These are phyloP conservation scores for Uria aalge DNA, from an alignment of 2,113 vertebrate genomes.

Conservation along the genomic window DNA sequence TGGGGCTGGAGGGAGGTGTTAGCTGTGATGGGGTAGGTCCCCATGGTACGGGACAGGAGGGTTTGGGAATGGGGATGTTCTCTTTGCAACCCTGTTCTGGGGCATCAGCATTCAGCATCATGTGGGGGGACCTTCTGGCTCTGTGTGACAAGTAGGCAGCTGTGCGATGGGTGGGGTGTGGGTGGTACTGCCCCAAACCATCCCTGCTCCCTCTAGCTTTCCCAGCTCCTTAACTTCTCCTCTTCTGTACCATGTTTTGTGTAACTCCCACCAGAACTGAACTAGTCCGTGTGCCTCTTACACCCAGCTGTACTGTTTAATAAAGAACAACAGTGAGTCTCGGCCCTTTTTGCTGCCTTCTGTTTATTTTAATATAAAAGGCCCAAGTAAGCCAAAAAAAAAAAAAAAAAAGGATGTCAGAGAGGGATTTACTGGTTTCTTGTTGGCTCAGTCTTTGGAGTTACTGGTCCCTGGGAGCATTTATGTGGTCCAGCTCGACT, in stretches of 20 bases:
- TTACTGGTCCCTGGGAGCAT: background rate
- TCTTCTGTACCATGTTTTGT: constrained; percentile 7
- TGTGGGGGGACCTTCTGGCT: background rate
- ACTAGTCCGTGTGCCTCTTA: constrained; percentile 35
- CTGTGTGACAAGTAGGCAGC: background rate
- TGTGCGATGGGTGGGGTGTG: background rate
- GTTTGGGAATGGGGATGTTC: background rate
- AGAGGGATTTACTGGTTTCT: background rate
- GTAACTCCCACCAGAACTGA: constrained; percentile 44
- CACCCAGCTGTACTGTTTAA: constrained; percentile 10
- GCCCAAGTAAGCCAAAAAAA: background rate
- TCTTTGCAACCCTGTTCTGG: background rate
- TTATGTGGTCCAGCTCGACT: background rate
- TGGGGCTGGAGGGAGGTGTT: rapidly evolving
- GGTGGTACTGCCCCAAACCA: background rate
- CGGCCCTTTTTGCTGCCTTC: background rate
- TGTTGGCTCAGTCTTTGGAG: background rate
- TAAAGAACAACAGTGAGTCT: constrained; percentile 28
- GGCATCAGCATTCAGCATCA: background rate
- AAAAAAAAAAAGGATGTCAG: background rate
- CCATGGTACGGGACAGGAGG: background rate
- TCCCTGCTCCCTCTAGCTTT: background rate
- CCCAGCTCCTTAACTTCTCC: background rate
- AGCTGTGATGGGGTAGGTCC: background rate
- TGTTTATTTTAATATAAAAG: constrained; percentile 14